A percentile compares a stretch with the other conserved stretches of the same genome.
phyloP scores from a whole-genome alignment of 2,888 invertebrate species.

The Paralinhomoeus sp. region DNA sequence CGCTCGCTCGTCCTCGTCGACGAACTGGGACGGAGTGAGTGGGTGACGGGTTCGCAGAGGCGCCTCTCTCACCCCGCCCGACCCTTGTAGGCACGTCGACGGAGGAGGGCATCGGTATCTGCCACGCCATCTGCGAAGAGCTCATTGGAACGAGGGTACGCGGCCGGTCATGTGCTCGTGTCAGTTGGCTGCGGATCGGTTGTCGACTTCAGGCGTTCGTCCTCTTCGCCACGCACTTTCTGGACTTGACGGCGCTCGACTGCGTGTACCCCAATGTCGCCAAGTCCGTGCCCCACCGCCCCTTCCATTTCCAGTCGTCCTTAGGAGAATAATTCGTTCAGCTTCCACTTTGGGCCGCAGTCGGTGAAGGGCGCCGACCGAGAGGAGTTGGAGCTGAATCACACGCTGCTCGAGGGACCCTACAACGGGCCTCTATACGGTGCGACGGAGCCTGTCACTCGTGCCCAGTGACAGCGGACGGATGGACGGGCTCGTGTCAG shows the following conservation, averaged over 20 bases:
- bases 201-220: constrained; percentile 25
- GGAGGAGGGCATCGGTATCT: constrained; percentile 31
- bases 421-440: constrained; percentile 24
- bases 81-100: constrained; percentile 27
- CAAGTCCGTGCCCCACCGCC: constrained; percentile 23
- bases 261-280: constrained; percentile 27
- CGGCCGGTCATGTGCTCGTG: background rate
- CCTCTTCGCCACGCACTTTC: constrained; percentile 32
- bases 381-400: constrained; percentile 17
- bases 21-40: constrained; percentile 51
- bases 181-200: background rate
- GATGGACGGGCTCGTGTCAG: constrained; percentile 12
- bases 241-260: constrained; percentile 27
- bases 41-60: background rate
- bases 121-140: constrained; percentile 30
- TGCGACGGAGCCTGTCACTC: constrained; percentile 10
- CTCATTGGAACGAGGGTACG: constrained; percentile 25
- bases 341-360: constrained; percentile 10
- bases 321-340: constrained; percentile 15
- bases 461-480: constrained; percentile 7
- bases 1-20: constrained; percentile 61
- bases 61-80: background rate
- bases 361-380: constrained; percentile 16
- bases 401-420: constrained; percentile 23
- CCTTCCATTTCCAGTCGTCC: constrained; percentile 16